Conservation (phyloP, 2,113 vertebrate genomes). For the Promerops cafer region DNA sequence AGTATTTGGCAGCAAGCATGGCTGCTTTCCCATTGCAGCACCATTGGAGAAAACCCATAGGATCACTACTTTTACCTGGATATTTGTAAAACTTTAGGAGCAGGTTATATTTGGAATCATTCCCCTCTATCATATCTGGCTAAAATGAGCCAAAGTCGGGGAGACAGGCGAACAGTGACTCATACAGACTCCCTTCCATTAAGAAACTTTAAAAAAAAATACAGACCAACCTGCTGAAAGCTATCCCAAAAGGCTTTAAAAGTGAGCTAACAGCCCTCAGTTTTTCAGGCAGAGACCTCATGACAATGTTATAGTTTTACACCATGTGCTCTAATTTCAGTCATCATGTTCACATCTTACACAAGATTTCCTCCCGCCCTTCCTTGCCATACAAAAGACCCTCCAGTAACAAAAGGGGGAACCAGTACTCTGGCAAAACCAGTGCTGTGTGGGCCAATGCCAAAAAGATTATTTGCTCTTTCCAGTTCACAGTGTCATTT, state of each 20-base stretch:
- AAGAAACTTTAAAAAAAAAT: background rate
- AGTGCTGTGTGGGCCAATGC: background rate
- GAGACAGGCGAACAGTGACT: background rate
- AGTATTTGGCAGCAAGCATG: background rate
- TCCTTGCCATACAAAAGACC: background rate
- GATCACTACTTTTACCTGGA: background rate
- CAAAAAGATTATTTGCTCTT: background rate
- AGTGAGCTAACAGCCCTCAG: background rate
- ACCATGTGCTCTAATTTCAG: background rate
- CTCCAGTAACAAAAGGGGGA: background rate
- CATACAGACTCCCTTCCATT: background rate
- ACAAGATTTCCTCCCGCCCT: background rate
- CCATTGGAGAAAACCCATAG: background rate
- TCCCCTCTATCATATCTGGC: background rate
- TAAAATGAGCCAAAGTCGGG: background rate
- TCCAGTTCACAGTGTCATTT: background rate
- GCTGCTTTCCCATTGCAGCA: background rate
- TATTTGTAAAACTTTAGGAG: background rate
- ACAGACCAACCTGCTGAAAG: background rate
- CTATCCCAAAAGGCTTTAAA: background rate
- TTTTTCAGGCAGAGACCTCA: background rate
- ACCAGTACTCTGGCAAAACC: background rate
- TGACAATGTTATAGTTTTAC: background rate
- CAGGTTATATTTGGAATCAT: background rate
- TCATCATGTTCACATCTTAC: background rate